Conservation (phyloP, 2,113 vertebrate species). For the Gobio gobio region DNA sequence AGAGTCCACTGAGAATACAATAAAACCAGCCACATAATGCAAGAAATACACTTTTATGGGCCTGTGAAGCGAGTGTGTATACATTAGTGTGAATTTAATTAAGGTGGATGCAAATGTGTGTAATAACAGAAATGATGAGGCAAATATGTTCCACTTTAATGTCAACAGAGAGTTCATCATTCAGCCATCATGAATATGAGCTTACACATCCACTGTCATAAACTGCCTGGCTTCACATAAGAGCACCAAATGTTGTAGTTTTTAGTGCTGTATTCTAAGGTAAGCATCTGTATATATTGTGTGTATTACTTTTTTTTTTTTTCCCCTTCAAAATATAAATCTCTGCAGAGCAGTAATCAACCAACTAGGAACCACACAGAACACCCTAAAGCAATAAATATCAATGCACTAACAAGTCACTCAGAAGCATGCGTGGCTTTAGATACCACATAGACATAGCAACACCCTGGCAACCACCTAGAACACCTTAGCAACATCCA, state of each 20-base stretch:
- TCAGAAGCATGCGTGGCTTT: too few relatives aligned
- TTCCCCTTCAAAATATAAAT: not conserved
- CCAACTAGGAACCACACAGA: not conserved
- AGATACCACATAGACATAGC: not conserved
- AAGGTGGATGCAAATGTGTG: constrained; percentile 46
- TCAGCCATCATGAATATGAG: not conserved
- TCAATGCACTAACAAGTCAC: too few relatives aligned
- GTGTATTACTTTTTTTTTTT: not conserved
- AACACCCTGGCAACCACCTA: not conserved
- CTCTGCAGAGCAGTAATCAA: not conserved
- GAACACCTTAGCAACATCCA: not conserved
- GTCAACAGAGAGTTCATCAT: constrained; percentile 3
- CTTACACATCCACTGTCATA: not conserved
- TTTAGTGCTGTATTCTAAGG: not conserved
- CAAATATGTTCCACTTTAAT: constrained; percentile 44
- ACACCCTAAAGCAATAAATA: not conserved
- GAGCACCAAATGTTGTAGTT: not conserved
- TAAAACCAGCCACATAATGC: constrained; percentile 62
- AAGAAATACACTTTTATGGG: constrained; percentile 59
- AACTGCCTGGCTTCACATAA: not conserved
- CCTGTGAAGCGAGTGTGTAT: constrained; percentile 16
- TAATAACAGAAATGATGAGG: constrained; percentile 49
- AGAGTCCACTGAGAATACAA: constrained; percentile 64
- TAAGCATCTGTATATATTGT: not conserved
- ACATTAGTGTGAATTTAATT: constrained; percentile 53